Evolutionary conservation across 2,797 vertebrate genomes (phyloP), one percentile per base, ranked within the genome.

Genomic region (Chlorospingus semifuscus): DNA sequence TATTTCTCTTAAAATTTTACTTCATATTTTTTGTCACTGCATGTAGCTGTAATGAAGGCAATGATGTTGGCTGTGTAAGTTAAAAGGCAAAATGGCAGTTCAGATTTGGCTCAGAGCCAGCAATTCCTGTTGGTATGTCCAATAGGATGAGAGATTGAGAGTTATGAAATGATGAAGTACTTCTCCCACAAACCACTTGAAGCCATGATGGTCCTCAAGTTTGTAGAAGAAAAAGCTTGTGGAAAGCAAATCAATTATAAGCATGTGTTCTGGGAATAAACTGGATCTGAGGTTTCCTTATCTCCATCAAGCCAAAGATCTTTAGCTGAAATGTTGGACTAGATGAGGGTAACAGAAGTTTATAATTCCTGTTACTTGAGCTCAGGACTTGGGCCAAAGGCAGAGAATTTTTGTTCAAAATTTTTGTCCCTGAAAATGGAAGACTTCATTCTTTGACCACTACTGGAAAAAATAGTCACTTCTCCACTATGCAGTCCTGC

Each of bases 221-320:
- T 44, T 1, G 1, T 21, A 36, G 26, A 65, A 55, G 8, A 8
- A 78, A 65, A 60, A 74, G 14, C 14, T 44, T 68, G 17, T 69
- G 74, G 49, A 42, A 37, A 90, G 36, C 37, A 65, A 70, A 63
- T 32, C 17, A 59, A 14, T 87, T 87, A 36, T 15, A 50, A 60
- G 2, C 1, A 0, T 63, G 20, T 60, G 30, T 20, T 85, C 8
- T 69, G 47, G 12, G 12, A 70, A 44, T 47, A 47, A 60, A 21
- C 11, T 0, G 0, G 30, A 69, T 74, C 59, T 12, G 37, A 77
- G 46, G 2, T 60, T 60, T 57, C 14, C 8, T 11, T 70, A 39
- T 49, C 36, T 70, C 36, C 11, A 11, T 46, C 11, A 70, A 34
- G 6, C 24, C 61, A 32, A 41, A 84, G 30, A 47, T 30, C 23